A percentile compares a stretch with the other conserved stretches of the same genome.
phyloP scores from a whole-genome alignment of 2,888 invertebrate species.

The Meiosimyza decipiens region DNA sequence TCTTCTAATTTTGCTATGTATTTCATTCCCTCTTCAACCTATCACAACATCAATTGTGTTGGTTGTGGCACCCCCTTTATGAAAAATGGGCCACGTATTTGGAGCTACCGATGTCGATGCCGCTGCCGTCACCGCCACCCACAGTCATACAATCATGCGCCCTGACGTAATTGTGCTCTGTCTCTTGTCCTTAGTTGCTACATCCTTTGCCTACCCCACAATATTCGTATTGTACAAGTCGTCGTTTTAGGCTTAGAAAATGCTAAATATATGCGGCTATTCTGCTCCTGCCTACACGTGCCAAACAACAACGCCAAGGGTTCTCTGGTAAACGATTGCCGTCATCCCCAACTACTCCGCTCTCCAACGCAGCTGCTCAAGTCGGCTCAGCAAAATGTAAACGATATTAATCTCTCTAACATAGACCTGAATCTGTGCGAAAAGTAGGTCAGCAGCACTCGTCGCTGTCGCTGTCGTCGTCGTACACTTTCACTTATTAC shows the following conservation, averaged over 20 bases:
- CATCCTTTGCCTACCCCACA: not conserved
- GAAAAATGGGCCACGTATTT: not conserved
- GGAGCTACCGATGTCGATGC: too few species aligned
- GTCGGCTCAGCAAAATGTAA: conserved; percentile 48
- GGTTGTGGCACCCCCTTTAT: conserved; percentile 1
- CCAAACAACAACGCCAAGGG: not conserved
- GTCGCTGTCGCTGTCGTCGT: not conserved
- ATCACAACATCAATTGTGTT: conserved; percentile 26
- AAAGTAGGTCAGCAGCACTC: conserved; percentile 82
- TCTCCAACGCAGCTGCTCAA: not conserved
- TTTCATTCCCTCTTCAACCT: conserved; percentile 13
- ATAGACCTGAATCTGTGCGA: conserved; percentile 88
- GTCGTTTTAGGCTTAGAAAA: too few species aligned
- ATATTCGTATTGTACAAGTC: not conserved
- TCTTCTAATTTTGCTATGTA: not conserved
- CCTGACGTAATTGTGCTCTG: too few species aligned
- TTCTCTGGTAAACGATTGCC: too few species aligned
- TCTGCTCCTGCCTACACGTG: conserved; percentile 5
- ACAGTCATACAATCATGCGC: too few species aligned
- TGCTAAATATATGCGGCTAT: not conserved
- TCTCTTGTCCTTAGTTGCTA: too few species aligned
- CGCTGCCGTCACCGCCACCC: too few species aligned
- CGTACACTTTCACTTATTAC: conserved; percentile 88
- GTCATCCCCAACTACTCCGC: not conserved
- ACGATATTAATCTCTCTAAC: conserved; percentile 72